These are phyloP conservation scores for Saturnia japonica DNA, from an alignment of 2,888 invertebrate genomes.

Conservation along the genomic window DNA sequence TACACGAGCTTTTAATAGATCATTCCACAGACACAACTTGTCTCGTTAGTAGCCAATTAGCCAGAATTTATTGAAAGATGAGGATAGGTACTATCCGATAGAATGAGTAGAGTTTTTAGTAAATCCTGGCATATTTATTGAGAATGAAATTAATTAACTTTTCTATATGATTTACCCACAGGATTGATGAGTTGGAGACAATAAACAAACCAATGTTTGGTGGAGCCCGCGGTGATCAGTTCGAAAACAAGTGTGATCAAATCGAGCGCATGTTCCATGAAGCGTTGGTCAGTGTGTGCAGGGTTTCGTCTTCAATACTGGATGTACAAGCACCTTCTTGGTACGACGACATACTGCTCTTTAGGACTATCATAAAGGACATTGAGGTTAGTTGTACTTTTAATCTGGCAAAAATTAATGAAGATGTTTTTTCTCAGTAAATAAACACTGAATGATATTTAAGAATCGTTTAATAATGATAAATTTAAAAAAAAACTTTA, in stretches of 20 bases:
- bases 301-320: conserved; percentile 85
- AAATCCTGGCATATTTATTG: not conserved
- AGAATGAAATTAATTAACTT: not conserved
- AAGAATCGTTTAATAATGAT: not conserved
- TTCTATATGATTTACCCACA: conserved; percentile 35
- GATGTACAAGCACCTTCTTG: conserved; percentile 91
- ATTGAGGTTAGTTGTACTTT: conserved; percentile 72
- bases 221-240: conserved; percentile 86
- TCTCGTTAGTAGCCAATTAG: not conserved
- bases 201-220: conserved; percentile 88
- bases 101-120: not conserved
- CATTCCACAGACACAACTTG: not conserved
- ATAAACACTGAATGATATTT: too few species aligned
- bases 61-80: not conserved
- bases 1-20: too few species aligned
- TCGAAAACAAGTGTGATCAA: conserved; percentile 85
- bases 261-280: conserved; percentile 89
- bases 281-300: conserved; percentile 82
- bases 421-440: not conserved
- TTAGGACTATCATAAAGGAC: conserved; percentile 83
- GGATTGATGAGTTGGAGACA: conserved; percentile 87
- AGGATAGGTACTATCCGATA: too few species aligned
- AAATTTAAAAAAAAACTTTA: not conserved
- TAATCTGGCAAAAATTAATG: not conserved
- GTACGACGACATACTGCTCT: conserved; percentile 88